Percentiles rank a stretch among this genome's conserved stretches.
Conservation (phyloP, 2,888 invertebrate species). For the Drosophila affinis region DNA sequence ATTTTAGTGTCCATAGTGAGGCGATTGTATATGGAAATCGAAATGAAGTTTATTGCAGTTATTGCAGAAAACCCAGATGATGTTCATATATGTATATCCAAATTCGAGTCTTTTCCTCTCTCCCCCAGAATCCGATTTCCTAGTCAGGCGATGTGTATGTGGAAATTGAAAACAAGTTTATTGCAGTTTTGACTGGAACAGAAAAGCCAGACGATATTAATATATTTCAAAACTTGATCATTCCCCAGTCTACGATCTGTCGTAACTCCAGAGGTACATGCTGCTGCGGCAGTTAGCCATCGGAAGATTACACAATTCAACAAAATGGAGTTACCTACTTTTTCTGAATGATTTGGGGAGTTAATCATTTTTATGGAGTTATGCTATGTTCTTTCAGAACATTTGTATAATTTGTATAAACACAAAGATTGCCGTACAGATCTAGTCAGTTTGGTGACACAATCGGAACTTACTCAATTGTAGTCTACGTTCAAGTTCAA, state of each 20-base stretch:
- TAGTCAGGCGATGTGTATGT: not conserved
- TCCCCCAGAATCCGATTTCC: too few species aligned
- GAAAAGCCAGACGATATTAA: not conserved
- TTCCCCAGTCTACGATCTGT: not conserved
- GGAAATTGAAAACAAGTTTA: not conserved
- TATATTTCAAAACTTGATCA: not conserved
- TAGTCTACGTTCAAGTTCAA: not conserved
- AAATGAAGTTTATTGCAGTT: not conserved
- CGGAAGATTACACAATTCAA: not conserved
- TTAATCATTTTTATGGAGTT: too few species aligned
- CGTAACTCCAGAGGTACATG: not conserved
- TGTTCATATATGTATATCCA: not conserved
- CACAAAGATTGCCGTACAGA: conserved; percentile 3
- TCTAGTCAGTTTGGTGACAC: not conserved
- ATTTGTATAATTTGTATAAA: too few species aligned
- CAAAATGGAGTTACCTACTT: too few species aligned
- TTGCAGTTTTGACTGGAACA: not conserved
- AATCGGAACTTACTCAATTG: not conserved
- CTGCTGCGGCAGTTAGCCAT: not conserved
- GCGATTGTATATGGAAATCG: not conserved
- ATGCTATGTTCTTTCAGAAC: too few species aligned
- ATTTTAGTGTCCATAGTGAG: not conserved
- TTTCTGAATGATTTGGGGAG: too few species aligned
- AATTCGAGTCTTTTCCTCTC: not conserved
- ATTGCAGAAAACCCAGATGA: not conserved